A percentile compares a stretch with the other conserved stretches of the same genome.
phyloP scores from a whole-genome alignment of 2,888 invertebrate species.

The Kuschelorhynchus macadamiae region DNA sequence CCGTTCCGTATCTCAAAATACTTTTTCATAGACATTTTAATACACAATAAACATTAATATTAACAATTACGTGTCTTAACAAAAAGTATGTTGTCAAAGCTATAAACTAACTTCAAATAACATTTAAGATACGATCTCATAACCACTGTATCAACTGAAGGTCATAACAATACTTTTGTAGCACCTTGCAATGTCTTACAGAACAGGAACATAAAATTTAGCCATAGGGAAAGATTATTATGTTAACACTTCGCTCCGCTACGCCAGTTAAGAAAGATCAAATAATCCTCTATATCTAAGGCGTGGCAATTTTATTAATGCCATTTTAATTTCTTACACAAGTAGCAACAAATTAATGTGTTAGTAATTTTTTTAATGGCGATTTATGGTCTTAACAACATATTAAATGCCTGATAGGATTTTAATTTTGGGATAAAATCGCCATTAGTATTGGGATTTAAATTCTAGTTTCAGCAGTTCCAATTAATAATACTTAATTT shows the following conservation, averaged over 20 bases:
- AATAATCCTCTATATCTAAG: background rate
- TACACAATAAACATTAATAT: too few relatives aligned
- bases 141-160: too few relatives aligned
- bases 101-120: too few relatives aligned
- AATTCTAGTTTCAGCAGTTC: background rate
- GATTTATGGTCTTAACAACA: conserved; percentile 16
- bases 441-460: conserved; percentile 13
- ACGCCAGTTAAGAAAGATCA: background rate
- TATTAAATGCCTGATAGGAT: conserved; percentile 22
- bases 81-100: too few relatives aligned
- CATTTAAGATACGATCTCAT: too few relatives aligned
- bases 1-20: too few relatives aligned
- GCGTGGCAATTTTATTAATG: conserved; percentile 14
- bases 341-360: conserved; percentile 23
- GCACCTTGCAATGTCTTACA: too few relatives aligned
- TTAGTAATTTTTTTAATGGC: conserved; percentile 12
- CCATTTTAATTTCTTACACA: conserved; percentile 23
- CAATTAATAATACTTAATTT: background rate
- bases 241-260: too few relatives aligned
- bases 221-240: background rate
- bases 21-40: too few relatives aligned
- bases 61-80: too few relatives aligned
- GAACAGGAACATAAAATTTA: background rate
- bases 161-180: too few relatives aligned
- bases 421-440: conserved; percentile 24